Percentiles rank a stretch among this genome's conserved stretches.
These are phyloP conservation scores for Chinchilla lanigera DNA, from an alignment of 2,113 vertebrate genomes.

Conservation along the genomic window DNA sequence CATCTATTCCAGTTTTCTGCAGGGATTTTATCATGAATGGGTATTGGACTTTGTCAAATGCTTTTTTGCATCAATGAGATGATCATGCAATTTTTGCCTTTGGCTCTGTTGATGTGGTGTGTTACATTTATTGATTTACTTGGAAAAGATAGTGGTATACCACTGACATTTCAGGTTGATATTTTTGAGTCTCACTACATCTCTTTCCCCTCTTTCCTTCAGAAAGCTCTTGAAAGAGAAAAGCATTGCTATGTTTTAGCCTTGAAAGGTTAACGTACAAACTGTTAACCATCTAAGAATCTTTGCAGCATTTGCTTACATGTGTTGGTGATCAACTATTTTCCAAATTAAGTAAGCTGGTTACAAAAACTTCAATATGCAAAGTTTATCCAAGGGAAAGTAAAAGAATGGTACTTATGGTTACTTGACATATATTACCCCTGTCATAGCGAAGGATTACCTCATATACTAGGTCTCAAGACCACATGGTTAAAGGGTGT, in stretches of 20 bases:
- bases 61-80: neutral
- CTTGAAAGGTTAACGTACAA: neutral
- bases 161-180: neutral
- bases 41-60: neutral
- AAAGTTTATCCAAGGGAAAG: neutral
- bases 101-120: neutral
- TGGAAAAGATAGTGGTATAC: neutral
- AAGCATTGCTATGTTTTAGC: neutral
- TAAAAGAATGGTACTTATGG: neutral
- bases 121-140: neutral
- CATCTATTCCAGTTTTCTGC: neutral
- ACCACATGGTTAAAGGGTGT: neutral
- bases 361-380: neutral
- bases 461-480: neutral
- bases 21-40: neutral
- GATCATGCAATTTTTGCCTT: neutral
- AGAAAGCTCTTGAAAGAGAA: constrained; percentile 14
- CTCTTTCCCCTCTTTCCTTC: neutral
- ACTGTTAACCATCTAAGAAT: neutral
- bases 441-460: neutral
- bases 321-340: neutral
- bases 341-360: neutral
- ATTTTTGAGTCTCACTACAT: neutral
- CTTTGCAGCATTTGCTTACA: neutral
- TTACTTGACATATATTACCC: neutral